A percentile compares a stretch with the other conserved stretches of the same genome.
phyloP scores from a whole-genome alignment of 1,140 invertebrate species.

The Hermetia illucens region DNA sequence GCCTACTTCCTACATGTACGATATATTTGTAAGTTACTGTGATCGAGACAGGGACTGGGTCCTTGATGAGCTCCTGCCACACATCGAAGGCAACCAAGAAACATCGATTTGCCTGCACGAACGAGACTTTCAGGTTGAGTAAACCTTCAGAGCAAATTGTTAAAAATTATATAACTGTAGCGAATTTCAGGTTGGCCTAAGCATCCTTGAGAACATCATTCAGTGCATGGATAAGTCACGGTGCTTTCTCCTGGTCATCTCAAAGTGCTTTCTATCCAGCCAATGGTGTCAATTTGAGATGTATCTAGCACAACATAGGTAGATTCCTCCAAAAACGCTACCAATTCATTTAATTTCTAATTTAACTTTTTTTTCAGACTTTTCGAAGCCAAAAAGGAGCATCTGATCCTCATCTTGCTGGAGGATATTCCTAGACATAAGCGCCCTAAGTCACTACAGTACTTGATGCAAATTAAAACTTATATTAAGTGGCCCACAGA shows the following conservation, averaged over 20 bases:
- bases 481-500: constrained; percentile 47
- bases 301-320: constrained; percentile 48
- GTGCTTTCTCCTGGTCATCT: constrained; percentile 42
- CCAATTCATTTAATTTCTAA: too few relatives aligned
- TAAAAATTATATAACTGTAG: neutral
- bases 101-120: constrained; percentile 46
- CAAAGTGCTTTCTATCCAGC: constrained; percentile 39
- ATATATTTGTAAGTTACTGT: constrained; percentile 48
- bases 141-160: neutral
- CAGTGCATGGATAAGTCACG: constrained; percentile 44
- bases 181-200: constrained; percentile 37
- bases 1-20: too few relatives aligned
- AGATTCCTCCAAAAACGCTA: too few relatives aligned
- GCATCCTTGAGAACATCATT: constrained; percentile 48
- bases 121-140: constrained; percentile 42
- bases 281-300: constrained; percentile 54
- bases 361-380: constrained; percentile 26
- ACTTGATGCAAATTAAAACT: constrained; percentile 46
- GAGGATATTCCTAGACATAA: constrained; percentile 42
- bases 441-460: constrained; percentile 42
- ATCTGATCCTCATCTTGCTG: constrained; percentile 42
- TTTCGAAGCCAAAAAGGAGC: constrained; percentile 41
- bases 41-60: constrained; percentile 44
- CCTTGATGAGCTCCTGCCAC: constrained; percentile 39
- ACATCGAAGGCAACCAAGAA: constrained; percentile 37